Conservation (phyloP, 2,888 invertebrate genomes). For the Eilema sororculum region DNA sequence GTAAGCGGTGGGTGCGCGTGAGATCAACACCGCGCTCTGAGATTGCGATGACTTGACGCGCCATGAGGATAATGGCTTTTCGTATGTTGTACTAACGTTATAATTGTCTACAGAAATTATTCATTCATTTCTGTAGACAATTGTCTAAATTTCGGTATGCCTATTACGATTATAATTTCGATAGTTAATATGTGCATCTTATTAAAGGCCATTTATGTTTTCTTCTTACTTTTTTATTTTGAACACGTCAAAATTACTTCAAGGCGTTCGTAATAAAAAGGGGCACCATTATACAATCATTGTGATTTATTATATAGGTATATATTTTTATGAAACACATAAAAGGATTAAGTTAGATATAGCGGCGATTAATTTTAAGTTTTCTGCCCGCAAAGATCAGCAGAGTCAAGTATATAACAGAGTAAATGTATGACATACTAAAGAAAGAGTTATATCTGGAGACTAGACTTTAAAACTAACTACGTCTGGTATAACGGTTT, state of each 20-base stretch:
- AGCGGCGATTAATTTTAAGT: not conserved
- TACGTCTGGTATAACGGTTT: not conserved
- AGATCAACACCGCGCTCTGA: slow-evolving; percentile 20
- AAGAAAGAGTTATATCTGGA: no score
- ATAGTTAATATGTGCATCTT: not conserved
- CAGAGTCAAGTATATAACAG: not conserved
- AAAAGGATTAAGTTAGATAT: not conserved
- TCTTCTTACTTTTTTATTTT: no score
- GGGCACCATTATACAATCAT: no score
- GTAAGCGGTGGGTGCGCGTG: slow-evolving; percentile 56
- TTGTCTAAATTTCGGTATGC: not conserved
- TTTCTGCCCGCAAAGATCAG: not conserved
- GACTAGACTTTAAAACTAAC: not conserved
- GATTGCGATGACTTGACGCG: slow-evolving; percentile 16
- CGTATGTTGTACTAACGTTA: not conserved
- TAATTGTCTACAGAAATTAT: not conserved
- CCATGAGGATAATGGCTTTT: slow-evolving; percentile 29
- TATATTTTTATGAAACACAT: not conserved
- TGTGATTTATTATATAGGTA: no score
- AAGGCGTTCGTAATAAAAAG: no score
- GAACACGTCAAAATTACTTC: no score
- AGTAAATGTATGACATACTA: no score
- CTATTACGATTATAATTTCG: not conserved
- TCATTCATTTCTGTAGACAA: no score
- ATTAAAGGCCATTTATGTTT: no score